Evolutionary conservation across 2,113 vertebrate genomes (phyloP).

Genomic region (Galemys pyrenaicus): DNA sequence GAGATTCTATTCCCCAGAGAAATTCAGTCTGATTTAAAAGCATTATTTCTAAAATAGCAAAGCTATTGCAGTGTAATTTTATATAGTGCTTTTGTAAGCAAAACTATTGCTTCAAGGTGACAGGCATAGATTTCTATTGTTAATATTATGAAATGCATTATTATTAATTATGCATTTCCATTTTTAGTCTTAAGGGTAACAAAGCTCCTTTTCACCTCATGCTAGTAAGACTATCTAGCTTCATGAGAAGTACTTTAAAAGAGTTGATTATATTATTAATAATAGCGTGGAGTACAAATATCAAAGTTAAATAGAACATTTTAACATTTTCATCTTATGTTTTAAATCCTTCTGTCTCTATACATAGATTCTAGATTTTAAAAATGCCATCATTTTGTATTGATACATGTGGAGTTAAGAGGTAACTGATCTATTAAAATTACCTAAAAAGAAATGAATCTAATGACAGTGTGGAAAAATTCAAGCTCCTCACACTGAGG

Average conservation of each 20-base stretch:
- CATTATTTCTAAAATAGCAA: constrained; percentile 13
- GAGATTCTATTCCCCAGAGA: not conserved
- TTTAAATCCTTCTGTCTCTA: not conserved
- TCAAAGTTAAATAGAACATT: not conserved
- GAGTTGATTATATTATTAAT: not conserved
- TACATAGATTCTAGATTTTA: not conserved
- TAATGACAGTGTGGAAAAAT: not conserved
- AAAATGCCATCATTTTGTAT: constrained; percentile 32
- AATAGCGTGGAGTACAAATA: not conserved
- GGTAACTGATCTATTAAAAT: constrained; percentile 50
- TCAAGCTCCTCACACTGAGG: not conserved
- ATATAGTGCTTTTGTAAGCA: not conserved
- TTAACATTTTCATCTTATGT: not conserved
- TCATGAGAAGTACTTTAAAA: constrained; percentile 40
- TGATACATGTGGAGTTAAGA: not conserved
- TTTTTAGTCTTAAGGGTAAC: not conserved
- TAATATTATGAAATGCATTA: constrained; percentile 13
- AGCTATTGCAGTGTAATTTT: not conserved
- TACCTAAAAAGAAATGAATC: not conserved
- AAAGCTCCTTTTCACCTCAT: constrained; percentile 2
- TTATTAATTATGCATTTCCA: constrained; percentile 21
- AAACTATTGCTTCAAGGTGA: constrained; percentile 11
- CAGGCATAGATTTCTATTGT: not conserved
- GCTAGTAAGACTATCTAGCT: not conserved
- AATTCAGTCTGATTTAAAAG: constrained; percentile 22